Conservation (phyloP, 1,140 invertebrate species). For the Notospermus geniculatus region DNA sequence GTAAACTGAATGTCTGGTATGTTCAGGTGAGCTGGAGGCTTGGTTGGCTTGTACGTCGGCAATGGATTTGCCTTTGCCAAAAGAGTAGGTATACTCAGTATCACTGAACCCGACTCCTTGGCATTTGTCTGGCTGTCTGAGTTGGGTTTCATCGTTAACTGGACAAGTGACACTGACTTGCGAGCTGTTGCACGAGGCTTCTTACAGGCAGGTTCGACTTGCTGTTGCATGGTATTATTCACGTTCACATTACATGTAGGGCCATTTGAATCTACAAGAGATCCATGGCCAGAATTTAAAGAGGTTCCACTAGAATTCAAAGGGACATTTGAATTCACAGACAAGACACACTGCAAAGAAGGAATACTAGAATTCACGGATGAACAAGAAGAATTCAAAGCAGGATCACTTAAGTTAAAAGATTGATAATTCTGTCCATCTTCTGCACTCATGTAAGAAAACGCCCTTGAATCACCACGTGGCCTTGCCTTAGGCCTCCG, state of each 20-base stretch:
- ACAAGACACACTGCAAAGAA: no score
- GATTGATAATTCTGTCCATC: no score
- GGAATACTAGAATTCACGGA: no score
- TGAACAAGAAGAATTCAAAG: no score
- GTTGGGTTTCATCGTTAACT: neutral
- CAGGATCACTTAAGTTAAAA: no score
- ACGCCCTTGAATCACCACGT: no score
- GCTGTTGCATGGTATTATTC: neutral
- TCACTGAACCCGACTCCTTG: neutral
- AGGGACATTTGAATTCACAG: no score
- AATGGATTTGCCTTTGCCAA: conserved; percentile 26
- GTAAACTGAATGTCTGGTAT: conserved; percentile 16
- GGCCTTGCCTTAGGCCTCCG: no score
- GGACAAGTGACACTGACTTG: neutral
- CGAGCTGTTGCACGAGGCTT: neutral
- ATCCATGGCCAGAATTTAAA: no score
- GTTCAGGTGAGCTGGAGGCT: conserved; percentile 25
- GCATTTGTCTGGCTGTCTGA: neutral
- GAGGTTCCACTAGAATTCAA: no score
- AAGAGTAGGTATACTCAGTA: neutral
- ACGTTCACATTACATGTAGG: neutral
- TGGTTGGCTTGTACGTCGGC: conserved; percentile 26
- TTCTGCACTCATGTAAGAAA: no score
- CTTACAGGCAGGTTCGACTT: neutral
- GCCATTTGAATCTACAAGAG: no score